Base-by-base conservation (phyloP, 2,113 vertebrate genomes). In the Eulemur macaco region DNA sequence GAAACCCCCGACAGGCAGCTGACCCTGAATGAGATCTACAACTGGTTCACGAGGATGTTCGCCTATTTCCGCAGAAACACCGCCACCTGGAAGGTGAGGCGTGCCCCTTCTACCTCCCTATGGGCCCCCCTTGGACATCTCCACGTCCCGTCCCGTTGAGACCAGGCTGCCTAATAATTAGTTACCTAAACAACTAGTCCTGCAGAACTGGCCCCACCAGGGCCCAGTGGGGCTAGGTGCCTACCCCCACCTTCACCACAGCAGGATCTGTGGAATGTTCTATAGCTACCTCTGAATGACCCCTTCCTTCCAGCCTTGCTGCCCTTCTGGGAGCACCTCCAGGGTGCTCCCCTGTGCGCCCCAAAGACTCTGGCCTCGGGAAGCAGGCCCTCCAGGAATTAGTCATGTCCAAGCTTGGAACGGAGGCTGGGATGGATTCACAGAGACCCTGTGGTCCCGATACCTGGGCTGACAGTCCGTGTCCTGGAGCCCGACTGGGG, bases 41-140 rank as follows among this genome's bases (percentile, higher is more conserved):
- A 99, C 98, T 99, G 99, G 99, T 99, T 99, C 98, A 99, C 99
- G 27, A 98, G 99, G 98, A 99, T 99, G 99, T 99, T 99, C 71
- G 99, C 99, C 98, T 99, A 99, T 98, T 99, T 99, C 98, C 99
- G 99, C 98, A 99, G 99, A 98, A 99, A 99, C 98, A 99, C 99
- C 10, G 99, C 99, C 97, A 99, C 99, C 96, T 99, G 99, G 99
- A 99, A 99, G 99, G 99, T 99, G 98, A 99, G 98, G 50, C 52
- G 34, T 21, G 66, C 81, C 50, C 60, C 45, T 45, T 21, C 2
- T n/a, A 8, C 52, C n/a, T 50, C 2, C 81, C 81, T 25, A n/a
- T 17, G 34, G 50, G 11, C 9, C 73, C 23, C 69, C 50, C 47
- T 64, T 10, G 11, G 50, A n/a, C n/a, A 42, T 39, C 18, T 37